Evolutionary conservation across 1,140 invertebrate genomes (phyloP).

Genomic region (Drosophila virilis): DNA sequence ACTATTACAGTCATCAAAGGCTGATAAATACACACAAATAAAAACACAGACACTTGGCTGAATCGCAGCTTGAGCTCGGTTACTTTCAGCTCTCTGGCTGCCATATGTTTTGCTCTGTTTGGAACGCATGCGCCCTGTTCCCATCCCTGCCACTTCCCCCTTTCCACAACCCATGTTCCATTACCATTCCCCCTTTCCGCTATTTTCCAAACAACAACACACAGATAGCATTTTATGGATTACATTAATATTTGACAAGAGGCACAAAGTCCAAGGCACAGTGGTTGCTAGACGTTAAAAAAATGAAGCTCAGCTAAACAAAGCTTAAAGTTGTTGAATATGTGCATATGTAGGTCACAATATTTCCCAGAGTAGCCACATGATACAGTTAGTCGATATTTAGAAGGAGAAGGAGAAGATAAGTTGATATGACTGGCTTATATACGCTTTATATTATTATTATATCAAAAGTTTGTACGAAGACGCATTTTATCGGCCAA

Average conservation of each 20-base stretch:
- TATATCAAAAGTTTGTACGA: no score
- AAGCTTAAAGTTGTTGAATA: not conserved
- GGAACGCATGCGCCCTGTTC: constrained; percentile 62
- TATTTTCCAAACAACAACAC: constrained; percentile 43
- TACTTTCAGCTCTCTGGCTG: constrained; percentile 34
- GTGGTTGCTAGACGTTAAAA: constrained; percentile 32
- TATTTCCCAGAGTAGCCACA: no score
- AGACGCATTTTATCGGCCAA: no score
- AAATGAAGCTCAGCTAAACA: not conserved
- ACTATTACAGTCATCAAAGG: constrained; percentile 4
- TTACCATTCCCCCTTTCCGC: constrained; percentile 10
- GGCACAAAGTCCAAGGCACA: constrained; percentile 50
- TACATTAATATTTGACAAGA: constrained; percentile 67
- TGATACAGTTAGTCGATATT: no score
- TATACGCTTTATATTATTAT: no score
- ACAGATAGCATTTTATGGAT: constrained; percentile 65
- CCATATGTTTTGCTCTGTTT: constrained; percentile 45
- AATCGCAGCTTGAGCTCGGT: constrained; percentile 19
- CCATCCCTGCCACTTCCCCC: not conserved
- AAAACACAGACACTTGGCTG: constrained; percentile 1
- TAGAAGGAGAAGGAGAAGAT: no score
- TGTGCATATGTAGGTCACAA: no score
- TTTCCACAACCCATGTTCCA: not conserved
- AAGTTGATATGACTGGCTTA: no score
- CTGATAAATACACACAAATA: constrained; percentile 39